Evolutionary conservation across 2,113 vertebrate species (phyloP).

Genomic region (Lamprotornis superbus): DNA sequence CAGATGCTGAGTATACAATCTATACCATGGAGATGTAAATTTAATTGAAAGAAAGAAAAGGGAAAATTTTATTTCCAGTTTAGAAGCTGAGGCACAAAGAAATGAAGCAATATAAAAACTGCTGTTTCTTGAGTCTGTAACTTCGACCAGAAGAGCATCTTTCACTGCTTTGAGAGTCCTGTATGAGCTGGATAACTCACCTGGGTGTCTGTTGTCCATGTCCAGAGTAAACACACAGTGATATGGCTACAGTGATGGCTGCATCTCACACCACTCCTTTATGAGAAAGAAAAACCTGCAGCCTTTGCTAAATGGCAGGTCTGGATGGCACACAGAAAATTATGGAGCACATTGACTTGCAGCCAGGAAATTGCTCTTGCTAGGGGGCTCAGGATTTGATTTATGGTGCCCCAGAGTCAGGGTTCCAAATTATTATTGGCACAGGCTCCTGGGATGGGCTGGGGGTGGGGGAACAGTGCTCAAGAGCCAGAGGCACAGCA

Average conservation of each 20-base stretch:
- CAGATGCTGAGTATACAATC: neutral
- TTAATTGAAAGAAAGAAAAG: neutral
- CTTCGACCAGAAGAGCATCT: neutral
- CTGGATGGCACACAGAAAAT: neutral
- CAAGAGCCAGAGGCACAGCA: neutral
- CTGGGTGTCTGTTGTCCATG: neutral
- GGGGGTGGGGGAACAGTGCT: neutral
- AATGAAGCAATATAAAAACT: neutral
- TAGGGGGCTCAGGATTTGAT: conserved; percentile 13
- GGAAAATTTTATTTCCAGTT: neutral
- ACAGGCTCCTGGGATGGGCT: neutral
- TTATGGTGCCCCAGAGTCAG: neutral
- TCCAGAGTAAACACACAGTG: neutral
- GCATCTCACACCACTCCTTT: neutral
- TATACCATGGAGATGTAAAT: neutral
- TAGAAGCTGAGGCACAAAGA: neutral
- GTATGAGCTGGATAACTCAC: neutral
- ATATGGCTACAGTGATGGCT: neutral
- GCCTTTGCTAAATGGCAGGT: neutral
- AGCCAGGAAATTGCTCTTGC: conserved; percentile 22
- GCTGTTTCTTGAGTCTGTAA: neutral
- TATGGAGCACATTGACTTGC: neutral
- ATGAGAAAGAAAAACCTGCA: neutral
- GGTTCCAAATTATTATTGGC: neutral
- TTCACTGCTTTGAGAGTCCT: neutral